phyloP scores from a whole-genome alignment of 2,797 vertebrate species.

The Australoheros facetus region DNA sequence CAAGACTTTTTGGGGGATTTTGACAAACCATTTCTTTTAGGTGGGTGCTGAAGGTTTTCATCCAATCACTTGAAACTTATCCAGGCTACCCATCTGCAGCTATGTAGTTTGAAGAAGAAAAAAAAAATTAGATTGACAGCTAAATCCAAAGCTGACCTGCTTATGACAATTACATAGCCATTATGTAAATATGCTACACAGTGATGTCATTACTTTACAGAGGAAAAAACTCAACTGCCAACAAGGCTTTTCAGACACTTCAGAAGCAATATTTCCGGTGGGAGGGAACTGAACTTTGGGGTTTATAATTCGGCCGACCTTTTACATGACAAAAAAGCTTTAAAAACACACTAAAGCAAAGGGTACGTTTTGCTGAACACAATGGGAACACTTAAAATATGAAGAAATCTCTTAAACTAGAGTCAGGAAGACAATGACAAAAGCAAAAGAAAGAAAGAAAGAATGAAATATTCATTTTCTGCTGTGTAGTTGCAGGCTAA shows the following conservation, averaged over 20 bases:
- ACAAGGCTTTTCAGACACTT: background rate
- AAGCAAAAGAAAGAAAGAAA: background rate
- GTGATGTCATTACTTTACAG: background rate
- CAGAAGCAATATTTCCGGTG: background rate
- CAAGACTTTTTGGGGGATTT: background rate
- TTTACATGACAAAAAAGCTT: background rate
- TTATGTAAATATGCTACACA: background rate
- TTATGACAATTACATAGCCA: background rate
- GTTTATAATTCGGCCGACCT: background rate
- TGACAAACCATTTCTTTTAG: background rate
- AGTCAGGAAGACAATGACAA: background rate
- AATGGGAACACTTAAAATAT: background rate
- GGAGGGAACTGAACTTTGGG: background rate
- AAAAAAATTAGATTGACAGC: background rate
- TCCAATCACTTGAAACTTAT: background rate
- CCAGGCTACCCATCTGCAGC: background rate
- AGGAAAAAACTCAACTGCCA: background rate
- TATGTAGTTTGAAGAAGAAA: background rate
- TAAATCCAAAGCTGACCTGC: background rate
- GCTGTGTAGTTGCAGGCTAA: background rate
- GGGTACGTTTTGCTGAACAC: background rate
- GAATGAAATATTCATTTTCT: slow-evolving; percentile 5
- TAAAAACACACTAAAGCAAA: background rate
- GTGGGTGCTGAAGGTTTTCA: background rate
- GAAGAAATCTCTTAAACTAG: background rate